A percentile compares a stretch with the other conserved stretches of the same genome.
phyloP scores from a whole-genome alignment of 2,113 vertebrate genomes.

The Stigmatopora nigra region DNA sequence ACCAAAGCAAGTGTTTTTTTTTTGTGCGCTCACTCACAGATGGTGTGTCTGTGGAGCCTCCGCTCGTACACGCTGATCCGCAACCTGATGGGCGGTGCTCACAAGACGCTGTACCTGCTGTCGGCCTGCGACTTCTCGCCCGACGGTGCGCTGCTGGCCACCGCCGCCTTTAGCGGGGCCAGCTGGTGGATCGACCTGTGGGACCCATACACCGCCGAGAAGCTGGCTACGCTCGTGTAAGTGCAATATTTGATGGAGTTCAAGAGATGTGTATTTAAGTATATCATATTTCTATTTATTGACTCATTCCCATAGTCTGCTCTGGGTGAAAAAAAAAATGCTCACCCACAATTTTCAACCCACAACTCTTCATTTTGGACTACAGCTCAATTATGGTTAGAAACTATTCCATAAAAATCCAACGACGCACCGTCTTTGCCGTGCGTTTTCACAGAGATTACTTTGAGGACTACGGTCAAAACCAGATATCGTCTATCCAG shows the following conservation, averaged over 20 bases:
- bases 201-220: constrained; percentile 92
- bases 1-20: background rate
- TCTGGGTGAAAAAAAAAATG: too few species aligned
- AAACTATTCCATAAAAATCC: too few species aligned
- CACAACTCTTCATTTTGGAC: too few species aligned
- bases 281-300: too few species aligned
- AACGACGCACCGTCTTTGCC: too few species aligned
- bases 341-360: too few species aligned
- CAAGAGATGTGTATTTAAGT: too few species aligned
- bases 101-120: constrained; percentile 73
- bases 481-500: constrained; percentile 77
- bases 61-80: constrained; percentile 85
- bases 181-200: constrained; percentile 86
- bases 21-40: constrained; percentile 33
- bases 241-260: background rate
- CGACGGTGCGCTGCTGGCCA: constrained; percentile 85
- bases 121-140: constrained; percentile 93
- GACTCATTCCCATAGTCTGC: too few species aligned
- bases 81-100: constrained; percentile 77
- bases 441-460: constrained; percentile 50
- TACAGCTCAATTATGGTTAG: too few species aligned
- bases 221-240: constrained; percentile 80
- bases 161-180: constrained; percentile 76
- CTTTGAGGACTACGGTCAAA: constrained; percentile 64
- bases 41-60: constrained; percentile 94